Percentiles rank a stretch among this genome's conserved stretches.
Conservation (phyloP, 2,888 invertebrate genomes). For the Isoperla grammatica region DNA sequence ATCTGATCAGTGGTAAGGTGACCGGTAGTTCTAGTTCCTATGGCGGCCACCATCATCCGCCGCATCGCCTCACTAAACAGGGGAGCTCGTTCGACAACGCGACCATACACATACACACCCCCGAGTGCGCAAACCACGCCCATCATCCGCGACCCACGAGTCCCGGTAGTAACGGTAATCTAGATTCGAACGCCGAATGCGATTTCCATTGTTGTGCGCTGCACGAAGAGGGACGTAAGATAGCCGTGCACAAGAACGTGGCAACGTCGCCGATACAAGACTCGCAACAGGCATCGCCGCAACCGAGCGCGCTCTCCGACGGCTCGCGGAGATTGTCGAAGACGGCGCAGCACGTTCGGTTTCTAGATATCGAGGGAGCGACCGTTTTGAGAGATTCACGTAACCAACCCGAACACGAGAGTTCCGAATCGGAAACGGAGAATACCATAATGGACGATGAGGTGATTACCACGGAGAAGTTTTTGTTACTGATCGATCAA, state of each 20-base stretch:
- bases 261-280: conserved; percentile 91
- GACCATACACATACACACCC: conserved; percentile 74
- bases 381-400: conserved; percentile 39
- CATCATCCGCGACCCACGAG: conserved; percentile 63
- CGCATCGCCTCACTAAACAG: conserved; percentile 48
- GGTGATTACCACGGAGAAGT: conserved; percentile 83
- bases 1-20: conserved; percentile 48
- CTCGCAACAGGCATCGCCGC: conserved; percentile 47
- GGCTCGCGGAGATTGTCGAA: conserved; percentile 27
- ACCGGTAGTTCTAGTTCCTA: conserved; percentile 46
- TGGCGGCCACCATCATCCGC: conserved; percentile 36
- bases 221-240: conserved; percentile 87
- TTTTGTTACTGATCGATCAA: conserved; percentile 88
- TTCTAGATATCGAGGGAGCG: conserved; percentile 67
- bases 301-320: conserved; percentile 40
- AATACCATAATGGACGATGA: conserved; percentile 91
- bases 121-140: conserved; percentile 67
- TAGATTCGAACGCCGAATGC: conserved; percentile 65
- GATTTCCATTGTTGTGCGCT: conserved; percentile 94
- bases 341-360: conserved; percentile 57
- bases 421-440: conserved; percentile 89
- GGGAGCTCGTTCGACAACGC: conserved; percentile 63
- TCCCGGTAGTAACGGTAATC: conserved; percentile 53
- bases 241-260: conserved; percentile 87
- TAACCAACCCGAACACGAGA: conserved; percentile 41